Conservation (phyloP, 2,888 invertebrate genomes). For the Lumbricus terrestris region DNA sequence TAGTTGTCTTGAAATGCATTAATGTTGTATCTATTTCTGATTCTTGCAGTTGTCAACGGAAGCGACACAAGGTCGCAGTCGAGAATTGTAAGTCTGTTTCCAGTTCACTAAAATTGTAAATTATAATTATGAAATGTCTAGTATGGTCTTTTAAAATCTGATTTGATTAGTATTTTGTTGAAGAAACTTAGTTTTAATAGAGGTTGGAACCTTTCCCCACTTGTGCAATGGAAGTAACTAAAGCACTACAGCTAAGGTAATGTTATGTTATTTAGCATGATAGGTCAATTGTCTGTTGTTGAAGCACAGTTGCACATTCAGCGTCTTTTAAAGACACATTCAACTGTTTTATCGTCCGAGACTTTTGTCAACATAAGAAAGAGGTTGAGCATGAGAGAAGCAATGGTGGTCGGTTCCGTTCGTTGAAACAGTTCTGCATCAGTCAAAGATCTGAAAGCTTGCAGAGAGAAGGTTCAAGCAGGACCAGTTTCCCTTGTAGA, state of each 20-base stretch:
- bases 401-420: too few species aligned
- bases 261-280: too few species aligned
- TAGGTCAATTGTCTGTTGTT: too few species aligned
- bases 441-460: too few species aligned
- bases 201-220: background rate
- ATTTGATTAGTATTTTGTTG: background rate
- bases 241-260: background rate
- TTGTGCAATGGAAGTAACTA: background rate
- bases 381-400: too few species aligned
- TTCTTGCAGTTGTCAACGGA: constrained; percentile 27
- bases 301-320: too few species aligned
- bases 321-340: too few species aligned
- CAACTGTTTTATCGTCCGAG: too few species aligned
- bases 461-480: too few species aligned
- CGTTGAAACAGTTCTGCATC: too few species aligned
- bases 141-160: background rate
- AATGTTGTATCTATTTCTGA: background rate
- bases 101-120: background rate
- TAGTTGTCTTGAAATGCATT: background rate
- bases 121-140: background rate
- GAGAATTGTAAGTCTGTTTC: constrained; percentile 9
- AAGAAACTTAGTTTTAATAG: background rate
- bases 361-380: too few species aligned
- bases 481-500: too few species aligned
- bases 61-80: constrained; percentile 27